Evolutionary conservation across 2,888 invertebrate genomes (phyloP).

Genomic region (Mythimna ferrago): DNA sequence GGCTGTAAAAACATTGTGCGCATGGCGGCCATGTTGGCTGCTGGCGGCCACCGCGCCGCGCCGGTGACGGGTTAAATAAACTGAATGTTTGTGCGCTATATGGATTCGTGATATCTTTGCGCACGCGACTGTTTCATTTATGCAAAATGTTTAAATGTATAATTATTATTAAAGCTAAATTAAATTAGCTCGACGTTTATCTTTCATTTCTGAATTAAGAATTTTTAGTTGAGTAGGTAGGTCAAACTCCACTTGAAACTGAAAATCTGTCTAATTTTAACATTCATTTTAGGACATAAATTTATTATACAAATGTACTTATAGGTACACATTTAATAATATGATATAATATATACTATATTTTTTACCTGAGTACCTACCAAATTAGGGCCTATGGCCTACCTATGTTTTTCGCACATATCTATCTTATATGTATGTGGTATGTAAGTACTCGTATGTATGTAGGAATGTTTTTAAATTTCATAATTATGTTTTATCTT

Average conservation of each 20-base stretch:
- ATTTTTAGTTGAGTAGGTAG: background rate
- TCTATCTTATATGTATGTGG: no score
- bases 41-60: background rate
- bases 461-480: no score
- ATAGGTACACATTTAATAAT: no score
- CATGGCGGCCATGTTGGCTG: constrained; percentile 37
- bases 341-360: no score
- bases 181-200: background rate
- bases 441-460: no score
- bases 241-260: background rate
- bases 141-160: background rate
- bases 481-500: no score
- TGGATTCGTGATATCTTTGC: constrained; percentile 56
- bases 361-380: no score
- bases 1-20: constrained; percentile 57
- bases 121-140: constrained; percentile 46
- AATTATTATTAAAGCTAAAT: background rate
- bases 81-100: constrained; percentile 37
- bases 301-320: no score
- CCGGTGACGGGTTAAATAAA: constrained; percentile 24
- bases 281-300: no score
- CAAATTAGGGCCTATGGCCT: no score
- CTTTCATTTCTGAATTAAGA: background rate
- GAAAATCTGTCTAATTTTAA: no score
- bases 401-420: no score